Evolutionary conservation across 2,797 vertebrate species (phyloP).

Genomic region (Oryzias sinensis): DNA sequence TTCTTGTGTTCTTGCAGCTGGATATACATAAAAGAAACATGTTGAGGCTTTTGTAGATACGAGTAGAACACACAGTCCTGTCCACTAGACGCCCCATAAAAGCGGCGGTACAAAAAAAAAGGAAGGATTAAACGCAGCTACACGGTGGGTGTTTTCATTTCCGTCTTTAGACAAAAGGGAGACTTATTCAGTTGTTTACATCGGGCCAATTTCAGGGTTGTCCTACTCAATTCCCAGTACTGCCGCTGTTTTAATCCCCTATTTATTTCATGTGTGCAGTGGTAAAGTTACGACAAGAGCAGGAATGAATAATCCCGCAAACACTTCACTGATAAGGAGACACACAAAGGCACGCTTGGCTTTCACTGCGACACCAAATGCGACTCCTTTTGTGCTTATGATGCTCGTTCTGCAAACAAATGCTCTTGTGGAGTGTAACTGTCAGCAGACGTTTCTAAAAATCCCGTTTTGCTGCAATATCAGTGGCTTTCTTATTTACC

Average conservation of each 20-base stretch:
- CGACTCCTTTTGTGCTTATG: slow-evolving; percentile 3
- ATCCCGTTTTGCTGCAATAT: not conserved
- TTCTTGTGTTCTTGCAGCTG: too few species aligned
- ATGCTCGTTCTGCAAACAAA: slow-evolving; percentile 33
- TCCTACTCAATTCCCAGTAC: slow-evolving; percentile 41
- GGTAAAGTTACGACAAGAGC: slow-evolving; percentile 28
- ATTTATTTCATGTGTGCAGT: slow-evolving; percentile 42
- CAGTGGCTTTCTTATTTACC: slow-evolving; percentile 2
- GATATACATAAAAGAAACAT: too few species aligned
- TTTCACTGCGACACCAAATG: slow-evolving; percentile 18
- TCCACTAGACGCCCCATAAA: too few species aligned
- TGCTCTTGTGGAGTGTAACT: slow-evolving; percentile 13
- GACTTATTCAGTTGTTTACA: slow-evolving; percentile 52
- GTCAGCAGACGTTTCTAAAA: not conserved
- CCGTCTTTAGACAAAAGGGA: slow-evolving; percentile 52
- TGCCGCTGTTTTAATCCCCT: slow-evolving; percentile 55
- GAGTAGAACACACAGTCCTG: too few species aligned
- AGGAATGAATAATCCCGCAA: slow-evolving; percentile 22
- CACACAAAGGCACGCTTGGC: slow-evolving; percentile 14
- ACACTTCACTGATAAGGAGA: slow-evolving; percentile 28
- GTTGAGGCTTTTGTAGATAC: too few species aligned
- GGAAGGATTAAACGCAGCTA: slow-evolving; percentile 33
- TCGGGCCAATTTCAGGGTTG: slow-evolving; percentile 54
- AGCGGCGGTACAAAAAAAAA: slow-evolving; percentile 3
- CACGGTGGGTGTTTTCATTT: slow-evolving; percentile 54